Evolutionary conservation across 2,797 vertebrate species (phyloP).

Genomic region (Manis pentadactyla): DNA sequence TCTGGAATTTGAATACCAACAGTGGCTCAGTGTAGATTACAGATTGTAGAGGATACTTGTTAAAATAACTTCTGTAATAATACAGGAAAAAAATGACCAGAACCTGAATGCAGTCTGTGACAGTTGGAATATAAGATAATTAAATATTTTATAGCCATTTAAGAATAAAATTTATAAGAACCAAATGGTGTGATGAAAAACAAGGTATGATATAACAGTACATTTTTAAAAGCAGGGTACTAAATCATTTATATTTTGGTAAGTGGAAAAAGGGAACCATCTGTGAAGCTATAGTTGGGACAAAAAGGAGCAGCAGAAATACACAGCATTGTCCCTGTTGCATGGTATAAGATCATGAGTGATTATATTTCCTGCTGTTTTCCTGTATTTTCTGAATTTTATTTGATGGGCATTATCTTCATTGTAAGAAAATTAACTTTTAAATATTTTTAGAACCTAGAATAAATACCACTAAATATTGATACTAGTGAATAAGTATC

Average conservation of each 20-base stretch:
- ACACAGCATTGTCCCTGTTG: background rate
- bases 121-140: background rate
- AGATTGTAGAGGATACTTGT: background rate
- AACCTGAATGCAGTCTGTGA: background rate
- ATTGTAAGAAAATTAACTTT: background rate
- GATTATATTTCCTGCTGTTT: background rate
- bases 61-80: constrained; percentile 25
- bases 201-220: background rate
- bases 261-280: background rate
- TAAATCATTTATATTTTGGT: background rate
- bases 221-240: background rate
- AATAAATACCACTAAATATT: background rate
- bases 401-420: background rate
- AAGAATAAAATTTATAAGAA: background rate
- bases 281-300: background rate
- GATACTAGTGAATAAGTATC: background rate
- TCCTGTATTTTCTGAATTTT: background rate
- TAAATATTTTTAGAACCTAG: background rate
- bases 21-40: background rate
- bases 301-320: background rate
- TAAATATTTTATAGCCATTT: background rate
- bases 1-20: background rate
- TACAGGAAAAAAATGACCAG: background rate
- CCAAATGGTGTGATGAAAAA: background rate
- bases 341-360: background rate